Base-by-base conservation (phyloP, 2,888 invertebrate genomes). In the Hypselothyrea guttata region DNA sequence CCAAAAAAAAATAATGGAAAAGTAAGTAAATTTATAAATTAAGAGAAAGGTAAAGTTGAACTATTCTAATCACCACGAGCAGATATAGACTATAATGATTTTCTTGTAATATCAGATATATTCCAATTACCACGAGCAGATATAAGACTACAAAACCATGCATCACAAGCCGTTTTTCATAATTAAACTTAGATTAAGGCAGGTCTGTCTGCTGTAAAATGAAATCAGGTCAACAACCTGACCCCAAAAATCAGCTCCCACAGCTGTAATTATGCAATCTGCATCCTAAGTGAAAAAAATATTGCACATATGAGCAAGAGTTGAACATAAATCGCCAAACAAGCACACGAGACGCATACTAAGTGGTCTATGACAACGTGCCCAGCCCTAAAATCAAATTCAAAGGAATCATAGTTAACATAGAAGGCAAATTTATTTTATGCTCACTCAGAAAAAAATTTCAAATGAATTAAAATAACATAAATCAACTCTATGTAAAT, bases 221-320 rank as follows among this genome's bases (percentile, higher is more conserved):
- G 4, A 30, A 41, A 49, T 9, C 42, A 47, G 47, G 41, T 18
- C 38, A 45, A 38, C 27, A 45, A 57, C 34, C 35, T 31, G 42
- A 5, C 27, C 16, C 41, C 9, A 45, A 52, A 27, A 22, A 11
- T 18, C 16, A 18, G 4, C 16, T 18, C 18, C 62, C 22, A 22
- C 22, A 31, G n/a, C 7, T 42, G 30, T 27, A 42, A 45, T 70
- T 61, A 57, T 56, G 55, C 59, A 78, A 71, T 46, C 27, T 33
- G 47, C 42, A 51, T 40, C 37, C 31, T 49, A 58, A 48, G 55
- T 57, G 75, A 66, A 68, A 62, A 63, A 83, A 79, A 76, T 76
- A 76, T 79, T 83, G 81, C 84, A 69, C 74, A 83, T 63, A 76
- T 83, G 60, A 55, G 42, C 45, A 4, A 38, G 41, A 53, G 40